Evolutionary conservation across 2,888 invertebrate genomes (phyloP).

Genomic region (Andrena dorsata): DNA sequence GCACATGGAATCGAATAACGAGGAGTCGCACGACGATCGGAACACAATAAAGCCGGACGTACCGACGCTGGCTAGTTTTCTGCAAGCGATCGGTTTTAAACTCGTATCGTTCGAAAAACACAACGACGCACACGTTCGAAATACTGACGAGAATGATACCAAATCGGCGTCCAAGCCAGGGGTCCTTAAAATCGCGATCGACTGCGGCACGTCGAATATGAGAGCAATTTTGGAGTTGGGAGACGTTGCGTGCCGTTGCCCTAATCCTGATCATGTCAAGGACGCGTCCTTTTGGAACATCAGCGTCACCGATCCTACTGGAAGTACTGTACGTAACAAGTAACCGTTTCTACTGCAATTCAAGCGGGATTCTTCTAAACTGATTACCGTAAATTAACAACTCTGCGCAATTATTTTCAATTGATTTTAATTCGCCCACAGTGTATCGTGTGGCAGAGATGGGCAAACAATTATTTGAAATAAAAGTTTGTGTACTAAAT

Average conservation of each 20-base stretch:
- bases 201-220: slow-evolving; percentile 80
- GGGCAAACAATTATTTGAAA: too few relatives aligned
- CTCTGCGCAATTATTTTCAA: not conserved
- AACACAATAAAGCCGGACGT: slow-evolving; percentile 73
- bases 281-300: slow-evolving; percentile 80
- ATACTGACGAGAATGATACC: not conserved
- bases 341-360: not conserved
- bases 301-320: slow-evolving; percentile 74
- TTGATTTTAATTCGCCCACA: not conserved
- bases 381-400: not conserved
- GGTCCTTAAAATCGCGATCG: slow-evolving; percentile 67
- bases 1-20: slow-evolving; percentile 53
- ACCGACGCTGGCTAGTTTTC: slow-evolving; percentile 74
- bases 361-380: not conserved
- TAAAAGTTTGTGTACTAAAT: too few relatives aligned
- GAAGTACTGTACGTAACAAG: slow-evolving; percentile 64
- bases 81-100: slow-evolving; percentile 80
- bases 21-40: too few relatives aligned
- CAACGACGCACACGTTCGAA: not conserved
- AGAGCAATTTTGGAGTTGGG: slow-evolving; percentile 77
- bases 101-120: slow-evolving; percentile 76
- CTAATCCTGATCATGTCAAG: slow-evolving; percentile 72
- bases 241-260: slow-evolving; percentile 77
- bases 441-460: too few relatives aligned
- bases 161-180: slow-evolving; percentile 35